These are phyloP conservation scores for Icerya purchasi DNA, from an alignment of 2,888 invertebrate genomes.

Conservation along the genomic window DNA sequence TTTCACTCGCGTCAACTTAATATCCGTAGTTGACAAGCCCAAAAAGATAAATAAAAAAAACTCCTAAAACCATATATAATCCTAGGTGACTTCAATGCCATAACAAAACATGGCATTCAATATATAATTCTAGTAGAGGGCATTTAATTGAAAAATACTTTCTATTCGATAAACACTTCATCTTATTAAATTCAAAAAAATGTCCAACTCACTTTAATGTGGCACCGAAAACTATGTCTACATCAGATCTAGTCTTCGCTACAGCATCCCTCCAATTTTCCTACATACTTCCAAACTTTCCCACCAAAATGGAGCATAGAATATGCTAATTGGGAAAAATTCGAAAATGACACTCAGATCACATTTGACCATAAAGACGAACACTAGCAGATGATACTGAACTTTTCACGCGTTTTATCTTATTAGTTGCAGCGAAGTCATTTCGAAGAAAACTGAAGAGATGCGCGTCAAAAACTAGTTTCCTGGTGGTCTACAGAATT, in stretches of 20 bases:
- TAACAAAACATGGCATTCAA: no score
- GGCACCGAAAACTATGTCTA: not conserved
- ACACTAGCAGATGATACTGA: not conserved
- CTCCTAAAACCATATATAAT: no score
- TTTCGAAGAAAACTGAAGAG: not conserved
- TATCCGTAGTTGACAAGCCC: no score
- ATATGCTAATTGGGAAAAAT: not conserved
- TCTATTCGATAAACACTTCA: not conserved
- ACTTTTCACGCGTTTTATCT: not conserved
- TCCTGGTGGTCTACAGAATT: not conserved
- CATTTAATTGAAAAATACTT: not conserved
- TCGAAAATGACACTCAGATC: not conserved
- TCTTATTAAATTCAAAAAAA: not conserved
- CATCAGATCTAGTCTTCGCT: not conserved
- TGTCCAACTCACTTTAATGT: not conserved
- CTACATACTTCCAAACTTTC: not conserved
- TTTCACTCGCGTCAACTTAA: no score
- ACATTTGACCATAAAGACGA: not conserved
- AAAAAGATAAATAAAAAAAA: no score
- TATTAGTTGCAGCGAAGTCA: not conserved
- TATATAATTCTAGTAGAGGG: not conserved
- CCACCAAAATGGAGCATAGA: not conserved
- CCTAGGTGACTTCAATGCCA: no score
- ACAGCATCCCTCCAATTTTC: not conserved
- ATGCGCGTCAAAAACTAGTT: not conserved